These are phyloP conservation scores for Himalopsyche japonica DNA, from an alignment of 2,888 invertebrate species.

Conservation along the genomic window DNA sequence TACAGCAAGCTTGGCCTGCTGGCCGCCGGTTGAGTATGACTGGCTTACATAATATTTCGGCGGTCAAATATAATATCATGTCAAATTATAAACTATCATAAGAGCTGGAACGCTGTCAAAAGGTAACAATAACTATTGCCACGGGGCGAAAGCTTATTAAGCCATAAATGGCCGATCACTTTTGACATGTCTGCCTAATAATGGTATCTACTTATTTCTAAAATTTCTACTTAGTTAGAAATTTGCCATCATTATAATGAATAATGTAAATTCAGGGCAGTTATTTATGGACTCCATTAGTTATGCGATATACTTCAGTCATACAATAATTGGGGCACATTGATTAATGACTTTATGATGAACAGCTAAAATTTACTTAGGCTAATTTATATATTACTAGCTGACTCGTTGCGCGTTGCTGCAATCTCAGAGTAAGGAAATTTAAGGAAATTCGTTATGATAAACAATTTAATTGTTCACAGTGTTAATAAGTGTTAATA, in stretches of 20 bases:
- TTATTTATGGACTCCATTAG: not conserved
- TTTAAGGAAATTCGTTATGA: too few relatives aligned
- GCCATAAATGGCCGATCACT: not conserved
- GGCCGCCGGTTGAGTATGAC: too few relatives aligned
- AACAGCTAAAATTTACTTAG: not conserved
- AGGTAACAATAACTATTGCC: not conserved
- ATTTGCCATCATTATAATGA: not conserved
- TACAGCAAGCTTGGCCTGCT: too few relatives aligned
- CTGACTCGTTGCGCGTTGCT: too few relatives aligned
- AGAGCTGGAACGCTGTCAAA: not conserved
- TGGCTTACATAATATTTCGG: too few relatives aligned
- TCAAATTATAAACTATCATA: too few relatives aligned
- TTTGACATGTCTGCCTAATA: not conserved
- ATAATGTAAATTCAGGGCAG: not conserved
- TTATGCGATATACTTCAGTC: not conserved
- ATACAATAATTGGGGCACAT: not conserved
- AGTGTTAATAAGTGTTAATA: too few relatives aligned
- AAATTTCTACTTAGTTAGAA: not conserved
- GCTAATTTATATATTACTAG: too few relatives aligned
- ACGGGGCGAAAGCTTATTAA: not conserved
- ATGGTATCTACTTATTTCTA: not conserved
- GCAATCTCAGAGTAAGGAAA: too few relatives aligned
- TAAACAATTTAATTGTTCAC: too few relatives aligned
- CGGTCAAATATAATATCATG: too few relatives aligned
- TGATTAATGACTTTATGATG: not conserved